These are phyloP conservation scores for Toxonevra muliebris DNA, from an alignment of 2,888 invertebrate species.

Conservation along the genomic window DNA sequence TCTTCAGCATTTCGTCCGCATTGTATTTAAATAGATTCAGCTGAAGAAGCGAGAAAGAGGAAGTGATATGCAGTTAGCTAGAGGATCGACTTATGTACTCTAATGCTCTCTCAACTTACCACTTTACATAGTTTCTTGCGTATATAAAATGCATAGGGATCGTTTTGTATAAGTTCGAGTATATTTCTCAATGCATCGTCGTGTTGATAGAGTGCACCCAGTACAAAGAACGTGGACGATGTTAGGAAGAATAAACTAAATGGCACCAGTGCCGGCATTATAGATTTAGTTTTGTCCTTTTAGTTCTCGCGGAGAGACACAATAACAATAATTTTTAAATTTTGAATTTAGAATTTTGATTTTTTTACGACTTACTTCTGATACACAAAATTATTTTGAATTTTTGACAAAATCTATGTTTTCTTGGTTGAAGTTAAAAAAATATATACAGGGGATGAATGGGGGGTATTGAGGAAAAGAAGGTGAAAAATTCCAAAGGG, in stretches of 20 bases:
- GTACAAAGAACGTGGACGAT: constrained; percentile 49
- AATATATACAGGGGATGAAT: too few relatives aligned
- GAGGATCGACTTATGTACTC: too few relatives aligned
- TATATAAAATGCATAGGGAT: constrained; percentile 53
- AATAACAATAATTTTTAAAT: too few relatives aligned
- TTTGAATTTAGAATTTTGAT: too few relatives aligned
- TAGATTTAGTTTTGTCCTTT: neutral
- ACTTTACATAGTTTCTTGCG: constrained; percentile 45
- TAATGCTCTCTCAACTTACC: constrained; percentile 37
- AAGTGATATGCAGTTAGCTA: too few relatives aligned
- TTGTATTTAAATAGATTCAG: constrained; percentile 17
- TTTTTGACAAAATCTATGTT: too few relatives aligned
- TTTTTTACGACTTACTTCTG: too few relatives aligned
- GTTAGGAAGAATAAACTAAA: constrained; percentile 42
- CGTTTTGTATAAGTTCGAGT: constrained; percentile 40
- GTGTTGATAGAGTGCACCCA: constrained; percentile 53
- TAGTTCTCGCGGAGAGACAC: too few relatives aligned
- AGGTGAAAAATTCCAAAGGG: too few relatives aligned
- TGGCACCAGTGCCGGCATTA: neutral
- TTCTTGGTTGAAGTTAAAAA: too few relatives aligned
- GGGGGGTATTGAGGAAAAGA: too few relatives aligned
- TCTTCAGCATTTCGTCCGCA: neutral
- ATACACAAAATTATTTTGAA: too few relatives aligned
- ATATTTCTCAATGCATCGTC: constrained; percentile 46
- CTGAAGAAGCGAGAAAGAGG: neutral